Percentiles rank a stretch among this genome's conserved stretches.
These are phyloP conservation scores for Acrocera orbiculus DNA, from an alignment of 2,888 invertebrate genomes.

Conservation along the genomic window DNA sequence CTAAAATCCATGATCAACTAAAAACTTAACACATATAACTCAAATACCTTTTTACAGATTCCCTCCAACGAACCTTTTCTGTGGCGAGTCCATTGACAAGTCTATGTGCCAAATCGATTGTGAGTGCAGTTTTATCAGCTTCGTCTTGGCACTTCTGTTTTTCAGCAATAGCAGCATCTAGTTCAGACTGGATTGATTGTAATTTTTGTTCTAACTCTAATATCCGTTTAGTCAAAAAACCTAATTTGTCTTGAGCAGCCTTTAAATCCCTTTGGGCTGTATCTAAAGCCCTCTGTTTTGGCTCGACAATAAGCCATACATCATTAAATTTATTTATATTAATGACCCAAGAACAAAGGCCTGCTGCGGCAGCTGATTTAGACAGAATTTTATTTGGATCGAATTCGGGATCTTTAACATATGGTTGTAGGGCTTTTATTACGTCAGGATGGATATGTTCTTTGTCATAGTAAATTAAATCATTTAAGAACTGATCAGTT, in stretches of 20 bases:
- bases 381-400: slow-evolving; percentile 62
- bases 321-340: slow-evolving; percentile 81
- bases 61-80: slow-evolving; percentile 72
- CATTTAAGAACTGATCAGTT: slow-evolving; percentile 69
- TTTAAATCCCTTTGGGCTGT: slow-evolving; percentile 71
- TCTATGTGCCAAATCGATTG: slow-evolving; percentile 81
- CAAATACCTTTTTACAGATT: slow-evolving; percentile 38
- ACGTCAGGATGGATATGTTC: slow-evolving; percentile 81
- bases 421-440: slow-evolving; percentile 53
- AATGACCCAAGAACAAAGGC: slow-evolving; percentile 86
- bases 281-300: slow-evolving; percentile 69
- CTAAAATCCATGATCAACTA: too few relatives aligned
- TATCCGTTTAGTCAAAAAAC: slow-evolving; percentile 55
- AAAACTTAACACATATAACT: neutral
- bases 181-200: slow-evolving; percentile 56
- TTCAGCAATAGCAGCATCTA: slow-evolving; percentile 67
- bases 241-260: slow-evolving; percentile 62
- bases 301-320: slow-evolving; percentile 82
- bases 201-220: slow-evolving; percentile 56
- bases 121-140: slow-evolving; percentile 75
- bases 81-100: slow-evolving; percentile 84
- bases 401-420: slow-evolving; percentile 52
- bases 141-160: slow-evolving; percentile 85
- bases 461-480: slow-evolving; percentile 75
- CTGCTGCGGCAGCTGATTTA: slow-evolving; percentile 83